Base-by-base conservation (phyloP, 37 sponge, comb jelly and placozoan species). In the Spongilla lacustris region DNA sequence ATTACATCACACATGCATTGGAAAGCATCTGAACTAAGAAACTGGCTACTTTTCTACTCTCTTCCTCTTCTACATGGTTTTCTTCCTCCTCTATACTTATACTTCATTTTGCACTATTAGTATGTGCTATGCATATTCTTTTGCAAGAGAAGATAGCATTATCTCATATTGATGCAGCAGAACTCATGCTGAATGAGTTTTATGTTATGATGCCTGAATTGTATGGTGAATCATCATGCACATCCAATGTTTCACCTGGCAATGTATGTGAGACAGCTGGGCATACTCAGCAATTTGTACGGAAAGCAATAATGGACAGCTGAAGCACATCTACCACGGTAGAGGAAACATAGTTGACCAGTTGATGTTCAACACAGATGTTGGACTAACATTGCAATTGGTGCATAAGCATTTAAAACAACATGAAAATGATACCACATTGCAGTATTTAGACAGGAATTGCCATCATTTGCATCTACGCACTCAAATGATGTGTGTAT, bases 51-150 rank as follows among this genome's bases (percentile, higher is more conserved):
- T 41, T 41, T 41, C 41, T 41, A 41, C 41, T 41, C 41, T 41
- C 41, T 41, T 41, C 41, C 41, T 41, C 41, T 41, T 41, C 41
- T 41, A 41, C 41, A 41, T 41, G 41, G 58, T 10, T 14, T 14
- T 50, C 29, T 85, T 26, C 36, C 77, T 10, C 67, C 85, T 34
- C 68, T 85, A 13, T 85, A 66, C 35, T 85, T 36, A 38, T n/a
- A n/a, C 85, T 75, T 66, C 84, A 84, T 48, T 85, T 67, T 85
- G 68, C 78, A 26, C 68, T 85, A 28, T 71, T 85, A 22, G 78
- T 85, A 27, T 85, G 86, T 85, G 86, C 86, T 35, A 50, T 77
- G 46, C 86, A 85, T 37, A 85, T 85, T 28, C 31, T 85, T 14
- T 70, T 85, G 23, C 38, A 68, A 24, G 78, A 67, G 32, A 36